Base-by-base conservation (phyloP, 1,140 invertebrate genomes). In the Dendroctonus valens region DNA sequence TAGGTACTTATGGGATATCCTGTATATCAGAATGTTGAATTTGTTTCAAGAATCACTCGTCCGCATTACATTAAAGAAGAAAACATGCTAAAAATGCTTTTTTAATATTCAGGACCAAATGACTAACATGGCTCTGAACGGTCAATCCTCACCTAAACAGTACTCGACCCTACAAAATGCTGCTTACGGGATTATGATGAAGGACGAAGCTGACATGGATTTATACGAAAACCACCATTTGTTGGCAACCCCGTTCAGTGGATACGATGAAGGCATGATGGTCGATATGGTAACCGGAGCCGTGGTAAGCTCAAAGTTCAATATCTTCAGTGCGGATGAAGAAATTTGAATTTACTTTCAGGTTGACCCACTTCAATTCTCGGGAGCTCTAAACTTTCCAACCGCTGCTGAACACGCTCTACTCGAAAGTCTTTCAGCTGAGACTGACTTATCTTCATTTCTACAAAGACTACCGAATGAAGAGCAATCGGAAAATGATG, bases 141-240 rank as follows among this genome's bases (percentile, higher is more conserved):
- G 74, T 6, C 75, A 81, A 59, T 75, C 73, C 48, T 74, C 76
- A 44, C 15, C 83, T 79, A 74, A 91, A 76, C 86, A 92, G 78
- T 92, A 91, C 81, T 87, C 90, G 7, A 78, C 92, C 51, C 79
- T 92, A 74, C 91, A 93, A 79, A 92, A 92, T 72, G 89, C 90
- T 12, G 86, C 89, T 0, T 92, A 92, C 64, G 90, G 5, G 78
- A 91, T 64, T 78, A 90, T 64, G 84, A 89, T 55, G 78, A 91
- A 26, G 90, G 92, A 74, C 89, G 92, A 74, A 89, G 88, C 89
- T 5, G 88, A 89, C 70, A 79, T 91, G 40, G 87, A 89, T 38
- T 76, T 79, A 6, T 91, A 91, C 74, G 86, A 87, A 58, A 83
- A 81, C 66, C 91, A 85, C 71, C 82, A 86, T 61, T 61, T 84